Conservation (phyloP, 2,113 vertebrate species). For the Toxotes chatareus region DNA sequence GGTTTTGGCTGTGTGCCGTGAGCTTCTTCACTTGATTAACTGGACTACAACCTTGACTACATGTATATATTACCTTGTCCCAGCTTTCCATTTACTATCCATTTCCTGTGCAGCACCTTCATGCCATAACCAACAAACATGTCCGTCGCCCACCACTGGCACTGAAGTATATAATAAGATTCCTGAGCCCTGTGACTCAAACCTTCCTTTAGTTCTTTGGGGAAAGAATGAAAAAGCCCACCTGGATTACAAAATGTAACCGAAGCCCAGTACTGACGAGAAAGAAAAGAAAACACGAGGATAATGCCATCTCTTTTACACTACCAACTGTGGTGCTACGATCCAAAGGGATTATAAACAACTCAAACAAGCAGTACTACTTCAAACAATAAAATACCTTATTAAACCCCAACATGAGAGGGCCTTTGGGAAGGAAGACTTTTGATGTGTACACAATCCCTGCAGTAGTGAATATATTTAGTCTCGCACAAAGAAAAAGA, state of each 20-base stretch:
- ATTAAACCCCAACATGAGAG: slow-evolving; percentile 78
- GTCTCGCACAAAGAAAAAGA: slow-evolving; percentile 60
- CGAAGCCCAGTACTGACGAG: slow-evolving; percentile 14
- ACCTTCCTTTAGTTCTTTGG: slow-evolving; percentile 40
- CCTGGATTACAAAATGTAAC: slow-evolving; percentile 48
- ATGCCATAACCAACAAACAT: background rate
- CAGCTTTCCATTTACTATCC: background rate
- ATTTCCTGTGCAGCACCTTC: background rate
- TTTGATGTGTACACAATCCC: slow-evolving; percentile 80
- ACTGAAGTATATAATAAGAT: slow-evolving; percentile 26
- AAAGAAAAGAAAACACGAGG: slow-evolving; percentile 50
- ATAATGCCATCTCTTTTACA: slow-evolving; percentile 62
- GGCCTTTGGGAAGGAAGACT: slow-evolving; percentile 75
- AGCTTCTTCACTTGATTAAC: background rate
- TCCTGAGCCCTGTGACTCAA: slow-evolving; percentile 28
- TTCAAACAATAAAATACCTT: slow-evolving; percentile 83
- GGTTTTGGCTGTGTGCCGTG: too few species aligned
- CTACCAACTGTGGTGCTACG: slow-evolving; percentile 46
- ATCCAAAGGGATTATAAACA: slow-evolving; percentile 79
- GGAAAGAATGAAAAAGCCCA: slow-evolving; percentile 40
- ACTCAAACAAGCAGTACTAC: slow-evolving; percentile 76
- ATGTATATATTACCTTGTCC: background rate
- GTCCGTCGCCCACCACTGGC: background rate
- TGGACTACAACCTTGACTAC: background rate
- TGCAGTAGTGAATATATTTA: slow-evolving; percentile 80